These are phyloP conservation scores for Trinectes maculatus DNA, from an alignment of 2,113 vertebrate genomes.

Conservation along the genomic window DNA sequence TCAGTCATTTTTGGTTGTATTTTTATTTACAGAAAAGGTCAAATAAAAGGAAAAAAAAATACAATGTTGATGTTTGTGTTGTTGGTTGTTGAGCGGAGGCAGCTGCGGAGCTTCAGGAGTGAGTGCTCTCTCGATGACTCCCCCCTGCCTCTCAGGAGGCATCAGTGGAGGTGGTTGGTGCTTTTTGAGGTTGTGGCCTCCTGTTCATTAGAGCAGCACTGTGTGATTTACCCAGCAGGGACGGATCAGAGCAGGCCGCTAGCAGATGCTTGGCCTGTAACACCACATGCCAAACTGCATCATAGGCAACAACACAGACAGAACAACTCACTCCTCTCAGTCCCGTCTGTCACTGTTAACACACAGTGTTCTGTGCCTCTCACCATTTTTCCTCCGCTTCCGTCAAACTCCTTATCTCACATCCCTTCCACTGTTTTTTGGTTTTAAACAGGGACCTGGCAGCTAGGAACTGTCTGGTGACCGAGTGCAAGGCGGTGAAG, in stretches of 20 bases:
- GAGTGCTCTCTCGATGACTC: not conserved
- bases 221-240: constrained; percentile 42
- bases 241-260: constrained; percentile 45
- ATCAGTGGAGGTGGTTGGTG: constrained; percentile 20
- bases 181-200: constrained; percentile 33
- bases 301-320: constrained; percentile 26
- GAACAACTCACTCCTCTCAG: constrained; percentile 1
- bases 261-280: constrained; percentile 40
- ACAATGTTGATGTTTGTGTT: too few relatives aligned
- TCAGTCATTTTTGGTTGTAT: too few relatives aligned
- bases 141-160: not conserved
- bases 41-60: too few relatives aligned
- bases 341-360: too few relatives aligned
- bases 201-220: constrained; percentile 38
- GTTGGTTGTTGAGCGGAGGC: too few relatives aligned
- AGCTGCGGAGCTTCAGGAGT: not conserved
- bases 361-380: too few relatives aligned
- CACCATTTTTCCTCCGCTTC: too few relatives aligned
- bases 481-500: constrained; percentile 88
- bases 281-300: constrained; percentile 45
- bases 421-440: constrained; percentile 4
- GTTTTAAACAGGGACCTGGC: constrained; percentile 88
- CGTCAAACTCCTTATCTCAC: too few relatives aligned
- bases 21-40: too few relatives aligned
- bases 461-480: constrained; percentile 95